phyloP scores from a whole-genome alignment of 2,888 invertebrate genomes.

The Diachrysia chrysitis region DNA sequence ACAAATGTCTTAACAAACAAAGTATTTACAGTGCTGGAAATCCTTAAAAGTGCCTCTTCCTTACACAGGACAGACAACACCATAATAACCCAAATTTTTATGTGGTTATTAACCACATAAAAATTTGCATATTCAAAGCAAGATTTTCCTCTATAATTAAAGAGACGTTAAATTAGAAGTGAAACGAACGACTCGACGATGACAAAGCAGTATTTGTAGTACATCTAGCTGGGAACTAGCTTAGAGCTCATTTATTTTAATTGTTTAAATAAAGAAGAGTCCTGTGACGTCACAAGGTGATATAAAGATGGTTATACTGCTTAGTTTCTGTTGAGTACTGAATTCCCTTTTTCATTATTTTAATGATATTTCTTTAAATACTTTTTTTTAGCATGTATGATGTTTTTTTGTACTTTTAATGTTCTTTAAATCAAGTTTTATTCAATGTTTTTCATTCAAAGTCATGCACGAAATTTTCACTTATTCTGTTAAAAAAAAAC shows the following conservation, averaged over 20 bases:
- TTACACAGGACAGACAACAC: conserved; percentile 46
- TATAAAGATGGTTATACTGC: background rate
- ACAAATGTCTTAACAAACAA: no score
- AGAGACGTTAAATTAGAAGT: conserved; percentile 58
- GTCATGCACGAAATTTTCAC: background rate
- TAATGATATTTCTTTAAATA: background rate
- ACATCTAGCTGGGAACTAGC: conserved; percentile 51
- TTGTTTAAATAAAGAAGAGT: conserved; percentile 44
- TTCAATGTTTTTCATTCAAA: no score
- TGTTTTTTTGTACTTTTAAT: no score
- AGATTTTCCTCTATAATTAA: conserved; percentile 60
- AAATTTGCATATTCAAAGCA: conserved; percentile 65
- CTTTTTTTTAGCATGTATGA: no score
- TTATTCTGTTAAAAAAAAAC: background rate
- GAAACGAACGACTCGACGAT: conserved; percentile 58
- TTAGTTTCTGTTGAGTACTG: background rate
- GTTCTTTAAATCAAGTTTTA: no score
- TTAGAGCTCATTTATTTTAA: conserved; percentile 52
- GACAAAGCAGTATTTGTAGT: conserved; percentile 55
- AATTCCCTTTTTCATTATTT: background rate
- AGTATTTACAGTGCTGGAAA: background rate
- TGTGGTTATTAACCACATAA: conserved; percentile 61
- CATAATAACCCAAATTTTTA: no score
- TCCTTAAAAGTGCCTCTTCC: background rate
- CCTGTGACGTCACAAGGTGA: conserved; percentile 13